phyloP scores from a whole-genome alignment of 1,140 invertebrate species.

The Trichonephila clavata region DNA sequence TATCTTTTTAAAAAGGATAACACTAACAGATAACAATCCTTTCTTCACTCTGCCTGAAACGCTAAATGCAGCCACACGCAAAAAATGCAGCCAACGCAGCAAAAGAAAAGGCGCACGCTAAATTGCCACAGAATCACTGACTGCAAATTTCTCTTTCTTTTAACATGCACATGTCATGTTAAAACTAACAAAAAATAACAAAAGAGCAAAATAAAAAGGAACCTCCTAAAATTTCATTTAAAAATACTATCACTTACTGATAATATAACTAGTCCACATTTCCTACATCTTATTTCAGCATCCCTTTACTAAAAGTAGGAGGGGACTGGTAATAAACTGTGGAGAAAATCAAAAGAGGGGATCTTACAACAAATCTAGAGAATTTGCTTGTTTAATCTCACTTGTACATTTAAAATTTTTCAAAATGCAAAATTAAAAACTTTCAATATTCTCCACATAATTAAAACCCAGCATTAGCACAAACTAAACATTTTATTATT shows the following conservation, averaged over 20 bases:
- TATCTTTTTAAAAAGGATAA: not conserved
- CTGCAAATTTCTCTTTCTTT: constrained; percentile 41
- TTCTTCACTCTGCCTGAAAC: constrained; percentile 65
- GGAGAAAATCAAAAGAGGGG: constrained; percentile 77
- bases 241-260: constrained; percentile 75
- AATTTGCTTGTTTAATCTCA: constrained; percentile 23
- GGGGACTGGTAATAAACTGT: constrained; percentile 74
- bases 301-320: constrained; percentile 72
- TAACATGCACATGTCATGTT: constrained; percentile 75
- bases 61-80: constrained; percentile 51
- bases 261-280: constrained; percentile 70
- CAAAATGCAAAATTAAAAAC: constrained; percentile 58
- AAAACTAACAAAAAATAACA: constrained; percentile 40
- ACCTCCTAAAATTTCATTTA: constrained; percentile 75
- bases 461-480: constrained; percentile 75
- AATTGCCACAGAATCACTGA: constrained; percentile 66
- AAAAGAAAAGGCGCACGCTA: constrained; percentile 54
- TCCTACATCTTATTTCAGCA: constrained; percentile 75
- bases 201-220: constrained; percentile 28
- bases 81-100: constrained; percentile 45
- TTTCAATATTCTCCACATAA: constrained; percentile 77
- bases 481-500: constrained; percentile 77
- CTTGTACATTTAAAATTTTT: constrained; percentile 45
- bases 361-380: constrained; percentile 35
- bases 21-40: not conserved